Evolutionary conservation across 1,140 invertebrate genomes (phyloP).

Genomic region (Euura saliciscinereae): DNA sequence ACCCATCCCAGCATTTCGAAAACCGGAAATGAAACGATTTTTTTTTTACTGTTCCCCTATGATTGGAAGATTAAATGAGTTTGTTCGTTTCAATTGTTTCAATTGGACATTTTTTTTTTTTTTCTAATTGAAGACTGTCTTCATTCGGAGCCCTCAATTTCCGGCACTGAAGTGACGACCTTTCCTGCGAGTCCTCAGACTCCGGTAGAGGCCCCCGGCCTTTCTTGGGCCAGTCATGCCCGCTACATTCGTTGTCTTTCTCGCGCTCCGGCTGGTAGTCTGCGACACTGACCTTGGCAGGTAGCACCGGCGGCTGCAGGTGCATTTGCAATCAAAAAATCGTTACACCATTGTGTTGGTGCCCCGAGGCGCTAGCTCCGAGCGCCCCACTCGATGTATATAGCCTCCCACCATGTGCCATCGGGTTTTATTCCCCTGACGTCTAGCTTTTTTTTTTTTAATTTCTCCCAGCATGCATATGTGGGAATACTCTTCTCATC

Average conservation of each 20-base stretch:
- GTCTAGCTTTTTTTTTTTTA: not conserved
- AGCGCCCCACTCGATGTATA: not conserved
- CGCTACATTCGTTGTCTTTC: not conserved
- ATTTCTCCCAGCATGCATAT: too few species aligned
- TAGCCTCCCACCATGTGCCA: not conserved
- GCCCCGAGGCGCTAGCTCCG: not conserved
- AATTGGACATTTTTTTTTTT: too few species aligned
- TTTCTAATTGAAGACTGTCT: too few species aligned
- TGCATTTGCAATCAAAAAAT: slow-evolving; percentile 15
- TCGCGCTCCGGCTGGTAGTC: slow-evolving; percentile 4
- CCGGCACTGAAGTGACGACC: not conserved
- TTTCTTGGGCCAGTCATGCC: slow-evolving; percentile 6
- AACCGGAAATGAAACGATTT: too few species aligned
- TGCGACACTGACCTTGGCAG: slow-evolving; percentile 10
- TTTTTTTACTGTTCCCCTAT: too few species aligned
- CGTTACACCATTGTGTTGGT: slow-evolving; percentile 12
- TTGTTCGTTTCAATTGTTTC: too few species aligned
- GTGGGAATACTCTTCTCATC: too few species aligned
- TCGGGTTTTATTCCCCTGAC: not conserved
- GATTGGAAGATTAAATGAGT: too few species aligned
- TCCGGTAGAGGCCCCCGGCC: not conserved
- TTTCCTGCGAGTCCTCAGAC: slow-evolving; percentile 1
- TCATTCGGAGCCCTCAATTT: not conserved
- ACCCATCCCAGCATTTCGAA: too few species aligned
- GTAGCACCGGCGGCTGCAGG: slow-evolving; percentile 3